phyloP scores from a whole-genome alignment of 2,888 invertebrate species.

The Xanthorhoe spadicearia region DNA sequence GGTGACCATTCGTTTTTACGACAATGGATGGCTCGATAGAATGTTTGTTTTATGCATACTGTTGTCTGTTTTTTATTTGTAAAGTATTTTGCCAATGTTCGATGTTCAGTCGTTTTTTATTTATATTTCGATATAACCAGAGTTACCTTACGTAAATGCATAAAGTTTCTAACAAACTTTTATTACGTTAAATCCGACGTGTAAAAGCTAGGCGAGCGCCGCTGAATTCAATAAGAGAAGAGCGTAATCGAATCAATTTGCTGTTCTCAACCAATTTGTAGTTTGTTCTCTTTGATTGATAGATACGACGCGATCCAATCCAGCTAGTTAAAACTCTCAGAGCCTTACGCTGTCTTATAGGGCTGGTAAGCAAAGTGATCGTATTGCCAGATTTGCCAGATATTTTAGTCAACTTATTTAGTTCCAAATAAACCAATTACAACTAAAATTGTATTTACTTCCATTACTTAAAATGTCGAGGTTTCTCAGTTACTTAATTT shows the following conservation, averaged over 20 bases:
- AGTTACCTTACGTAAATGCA: background rate
- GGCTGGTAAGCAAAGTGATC: slow-evolving; percentile 13
- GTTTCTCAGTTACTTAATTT: no score
- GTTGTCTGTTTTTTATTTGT: background rate
- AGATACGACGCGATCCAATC: slow-evolving; percentile 35
- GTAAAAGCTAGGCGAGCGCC: slow-evolving; percentile 21
- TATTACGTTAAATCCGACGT: slow-evolving; percentile 9
- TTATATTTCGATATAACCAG: background rate
- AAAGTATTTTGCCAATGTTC: background rate
- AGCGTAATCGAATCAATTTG: slow-evolving; percentile 42
- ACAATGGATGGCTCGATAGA: slow-evolving; percentile 27
- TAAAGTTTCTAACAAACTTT: slow-evolving; percentile 1
- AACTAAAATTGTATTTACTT: no score
- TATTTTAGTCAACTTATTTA: background rate
- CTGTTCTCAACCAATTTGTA: slow-evolving; percentile 45
- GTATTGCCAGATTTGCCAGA: background rate
- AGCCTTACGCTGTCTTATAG: slow-evolving; percentile 21
- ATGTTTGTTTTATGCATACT: slow-evolving; percentile 23
- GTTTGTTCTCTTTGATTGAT: slow-evolving; percentile 44
- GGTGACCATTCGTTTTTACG: slow-evolving; percentile 30
- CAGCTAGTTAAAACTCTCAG: slow-evolving; percentile 28
- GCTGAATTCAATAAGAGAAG: slow-evolving; percentile 35
- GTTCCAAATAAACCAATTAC: background rate
- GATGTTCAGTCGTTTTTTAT: background rate
- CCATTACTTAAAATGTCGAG: no score